These are phyloP conservation scores for Pithecia hirsuta DNA, from an alignment of 2,797 vertebrate genomes.

Conservation along the genomic window DNA sequence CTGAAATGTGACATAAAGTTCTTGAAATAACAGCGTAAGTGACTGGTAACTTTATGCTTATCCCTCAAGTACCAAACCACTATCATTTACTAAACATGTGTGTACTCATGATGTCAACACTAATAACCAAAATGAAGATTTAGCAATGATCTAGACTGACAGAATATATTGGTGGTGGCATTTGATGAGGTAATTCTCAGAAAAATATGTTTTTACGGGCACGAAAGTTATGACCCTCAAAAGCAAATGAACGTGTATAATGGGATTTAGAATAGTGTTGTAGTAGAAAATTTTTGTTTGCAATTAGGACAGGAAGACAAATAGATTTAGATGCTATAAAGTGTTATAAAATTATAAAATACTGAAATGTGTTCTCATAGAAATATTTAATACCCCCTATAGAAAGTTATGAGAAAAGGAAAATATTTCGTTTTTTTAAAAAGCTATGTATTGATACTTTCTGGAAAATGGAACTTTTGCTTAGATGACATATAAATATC, in stretches of 20 bases:
- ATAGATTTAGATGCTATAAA: not conserved
- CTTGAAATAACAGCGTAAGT: not conserved
- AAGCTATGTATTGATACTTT: not conserved
- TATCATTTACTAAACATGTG: not conserved
- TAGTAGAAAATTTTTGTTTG: not conserved
- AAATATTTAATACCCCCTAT: not conserved
- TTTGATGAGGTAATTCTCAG: constrained; percentile 10
- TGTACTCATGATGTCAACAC: constrained; percentile 15
- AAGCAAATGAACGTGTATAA: not conserved
- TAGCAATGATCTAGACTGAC: not conserved
- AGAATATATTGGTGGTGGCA: not conserved
- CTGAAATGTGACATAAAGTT: not conserved
- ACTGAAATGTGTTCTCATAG: not conserved
- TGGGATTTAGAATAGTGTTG: not conserved
- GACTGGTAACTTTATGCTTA: constrained; percentile 32
- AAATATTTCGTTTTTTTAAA: constrained; percentile 9
- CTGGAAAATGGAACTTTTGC: constrained; percentile 19
- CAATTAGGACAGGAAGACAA: not conserved
- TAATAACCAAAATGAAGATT: not conserved
- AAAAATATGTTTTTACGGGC: not conserved
- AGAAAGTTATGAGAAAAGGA: not conserved
- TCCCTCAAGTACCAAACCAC: not conserved
- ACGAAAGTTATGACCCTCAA: not conserved
- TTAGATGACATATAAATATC: not conserved
- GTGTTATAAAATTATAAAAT: not conserved